Percentiles rank a stretch among this genome's conserved stretches.
Evolutionary conservation across 1,140 invertebrate genomes (phyloP).

Genomic region (Nautilus pompilius): DNA sequence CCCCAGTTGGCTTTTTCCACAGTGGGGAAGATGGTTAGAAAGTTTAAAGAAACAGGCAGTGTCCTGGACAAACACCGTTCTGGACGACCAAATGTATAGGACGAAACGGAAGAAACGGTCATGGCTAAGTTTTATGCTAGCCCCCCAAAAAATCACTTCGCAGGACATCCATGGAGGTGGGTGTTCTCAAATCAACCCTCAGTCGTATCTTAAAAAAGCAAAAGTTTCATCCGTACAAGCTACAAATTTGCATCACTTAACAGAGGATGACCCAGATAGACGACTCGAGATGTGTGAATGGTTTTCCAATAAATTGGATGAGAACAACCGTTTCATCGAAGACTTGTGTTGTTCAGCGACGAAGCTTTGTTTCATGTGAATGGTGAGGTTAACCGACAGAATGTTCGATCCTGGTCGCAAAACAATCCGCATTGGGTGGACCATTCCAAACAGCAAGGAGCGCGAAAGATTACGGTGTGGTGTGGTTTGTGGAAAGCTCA

Average conservation of each 20-base stretch:
- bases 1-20: no score
- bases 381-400: not conserved
- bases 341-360: constrained; percentile 1
- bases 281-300: not conserved
- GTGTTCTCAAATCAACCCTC: no score
- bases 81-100: no score
- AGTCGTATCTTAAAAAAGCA: no score
- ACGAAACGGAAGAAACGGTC: no score
- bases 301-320: not conserved
- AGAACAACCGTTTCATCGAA: not conserved
- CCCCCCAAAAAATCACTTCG: no score
- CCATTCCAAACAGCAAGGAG: not conserved
- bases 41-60: no score
- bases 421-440: not conserved
- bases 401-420: not conserved
- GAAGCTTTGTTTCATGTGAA: not conserved
- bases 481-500: not conserved
- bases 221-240: constrained; percentile 1
- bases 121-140: no score
- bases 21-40: no score
- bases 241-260: constrained; percentile 2
- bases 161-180: no score
- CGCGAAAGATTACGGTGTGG: not conserved
- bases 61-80: no score
- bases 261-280: not conserved